Conservation (phyloP, 2,113 vertebrate species). For the Vanacampus margaritifer region DNA sequence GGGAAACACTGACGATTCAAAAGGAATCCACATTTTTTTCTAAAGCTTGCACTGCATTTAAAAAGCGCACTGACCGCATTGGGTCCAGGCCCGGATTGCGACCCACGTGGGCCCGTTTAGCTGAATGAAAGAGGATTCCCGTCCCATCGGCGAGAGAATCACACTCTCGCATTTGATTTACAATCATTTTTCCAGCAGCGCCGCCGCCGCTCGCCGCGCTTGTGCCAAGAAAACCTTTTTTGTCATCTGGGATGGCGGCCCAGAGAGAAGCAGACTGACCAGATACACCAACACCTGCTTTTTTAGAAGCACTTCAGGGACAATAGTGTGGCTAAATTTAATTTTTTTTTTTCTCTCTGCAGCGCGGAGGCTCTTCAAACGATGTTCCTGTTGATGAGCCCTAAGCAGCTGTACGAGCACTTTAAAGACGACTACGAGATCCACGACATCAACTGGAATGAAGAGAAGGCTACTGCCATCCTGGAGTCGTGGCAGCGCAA, state of each 20-base stretch:
- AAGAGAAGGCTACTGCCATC: slow-evolving; percentile 89
- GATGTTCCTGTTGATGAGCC: slow-evolving; percentile 98
- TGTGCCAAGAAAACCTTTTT: slow-evolving; percentile 49
- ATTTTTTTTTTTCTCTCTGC: slow-evolving; percentile 16
- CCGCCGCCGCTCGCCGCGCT: slow-evolving; percentile 18
- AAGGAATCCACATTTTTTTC: slow-evolving; percentile 15
- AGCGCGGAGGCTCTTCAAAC: slow-evolving; percentile 96
- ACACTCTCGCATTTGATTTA: slow-evolving; percentile 60
- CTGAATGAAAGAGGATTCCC: slow-evolving; percentile 55
- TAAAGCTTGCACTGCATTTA: slow-evolving; percentile 37
- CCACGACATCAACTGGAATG: slow-evolving; percentile 96
- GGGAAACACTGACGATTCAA: slow-evolving; percentile 5
- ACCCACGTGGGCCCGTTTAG: slow-evolving; percentile 37
- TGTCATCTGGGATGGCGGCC: slow-evolving; percentile 47
- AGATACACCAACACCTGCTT: slow-evolving; percentile 64
- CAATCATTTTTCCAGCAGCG: slow-evolving; percentile 44
- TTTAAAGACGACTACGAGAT: slow-evolving; percentile 98
- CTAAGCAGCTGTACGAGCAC: slow-evolving; percentile 94
- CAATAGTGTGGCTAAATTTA: background rate
- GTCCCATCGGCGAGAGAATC: slow-evolving; percentile 45
- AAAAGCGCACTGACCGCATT: slow-evolving; percentile 46
- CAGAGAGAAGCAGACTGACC: slow-evolving; percentile 32
- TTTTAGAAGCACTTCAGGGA: slow-evolving; percentile 6
- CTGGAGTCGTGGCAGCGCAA: slow-evolving; percentile 96
- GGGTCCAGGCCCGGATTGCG: slow-evolving; percentile 48